Evolutionary conservation across 2,113 vertebrate species (phyloP).

Genomic region (Pachypanchax playfairii): DNA sequence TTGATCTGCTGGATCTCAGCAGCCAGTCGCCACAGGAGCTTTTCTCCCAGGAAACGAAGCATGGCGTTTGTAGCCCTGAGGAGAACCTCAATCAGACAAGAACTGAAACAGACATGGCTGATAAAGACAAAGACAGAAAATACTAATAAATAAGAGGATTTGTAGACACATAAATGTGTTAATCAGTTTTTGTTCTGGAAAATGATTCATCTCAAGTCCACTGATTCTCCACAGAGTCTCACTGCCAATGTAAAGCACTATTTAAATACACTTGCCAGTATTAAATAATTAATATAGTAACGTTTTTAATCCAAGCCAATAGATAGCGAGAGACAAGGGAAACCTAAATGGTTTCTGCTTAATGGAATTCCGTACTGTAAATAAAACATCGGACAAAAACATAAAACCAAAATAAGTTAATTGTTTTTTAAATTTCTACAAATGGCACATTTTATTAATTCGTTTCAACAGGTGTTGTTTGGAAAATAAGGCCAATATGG

Average conservation of each 20-base stretch:
- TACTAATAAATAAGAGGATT: not conserved
- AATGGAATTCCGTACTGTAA: too few relatives aligned
- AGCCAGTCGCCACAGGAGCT: slow-evolving; percentile 58
- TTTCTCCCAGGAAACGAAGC: slow-evolving; percentile 54
- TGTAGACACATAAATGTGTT: not conserved
- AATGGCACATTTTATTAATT: too few relatives aligned
- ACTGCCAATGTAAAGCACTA: slow-evolving; percentile 23
- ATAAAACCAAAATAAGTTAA: not conserved
- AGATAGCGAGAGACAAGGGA: not conserved
- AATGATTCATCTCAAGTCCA: slow-evolving; percentile 8
- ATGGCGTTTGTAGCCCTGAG: slow-evolving; percentile 66
- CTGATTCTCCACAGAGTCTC: slow-evolving; percentile 15
- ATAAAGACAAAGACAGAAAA: slow-evolving; percentile 12
- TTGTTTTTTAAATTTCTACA: not conserved
- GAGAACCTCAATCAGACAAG: slow-evolving; percentile 60
- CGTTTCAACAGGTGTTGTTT: too few relatives aligned
- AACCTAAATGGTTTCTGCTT: not conserved
- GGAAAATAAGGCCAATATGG: too few relatives aligned
- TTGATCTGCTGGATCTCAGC: slow-evolving; percentile 78
- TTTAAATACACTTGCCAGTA: slow-evolving; percentile 5
- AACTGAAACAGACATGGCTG: not conserved
- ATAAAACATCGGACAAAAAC: not conserved
- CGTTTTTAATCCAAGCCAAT: slow-evolving; percentile 1
- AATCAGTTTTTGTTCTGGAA: not conserved
- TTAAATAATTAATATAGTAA: slow-evolving; percentile 1